phyloP scores from a whole-genome alignment of 2,797 vertebrate genomes.

The Smutsia temminckii region DNA sequence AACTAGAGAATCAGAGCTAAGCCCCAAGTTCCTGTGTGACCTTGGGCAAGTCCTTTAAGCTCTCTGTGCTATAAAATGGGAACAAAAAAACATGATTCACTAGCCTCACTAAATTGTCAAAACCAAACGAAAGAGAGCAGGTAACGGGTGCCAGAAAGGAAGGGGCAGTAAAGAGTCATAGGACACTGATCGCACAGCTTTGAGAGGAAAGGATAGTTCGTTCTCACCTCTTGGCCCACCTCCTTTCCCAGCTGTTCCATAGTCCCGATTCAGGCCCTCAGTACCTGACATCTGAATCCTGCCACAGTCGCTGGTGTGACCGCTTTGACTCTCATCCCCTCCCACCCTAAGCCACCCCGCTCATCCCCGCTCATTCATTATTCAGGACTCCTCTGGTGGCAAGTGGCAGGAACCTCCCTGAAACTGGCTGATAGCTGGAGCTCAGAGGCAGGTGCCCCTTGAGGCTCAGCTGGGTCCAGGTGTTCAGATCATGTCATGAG shows the following conservation, averaged over 20 bases:
- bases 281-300: background rate
- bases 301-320: background rate
- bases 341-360: background rate
- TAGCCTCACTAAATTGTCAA: background rate
- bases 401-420: background rate
- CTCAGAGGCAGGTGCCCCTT: background rate
- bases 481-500: background rate
- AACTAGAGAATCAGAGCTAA: background rate
- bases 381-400: background rate
- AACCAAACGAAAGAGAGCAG: background rate
- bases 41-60: background rate
- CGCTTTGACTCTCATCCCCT: background rate
- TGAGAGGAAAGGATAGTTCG: background rate
- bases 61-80: background rate
- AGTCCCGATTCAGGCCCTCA: background rate
- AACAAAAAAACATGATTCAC: background rate
- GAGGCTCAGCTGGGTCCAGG: background rate
- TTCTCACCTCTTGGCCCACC: background rate
- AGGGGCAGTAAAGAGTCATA: background rate
- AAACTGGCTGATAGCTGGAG: background rate
- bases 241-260: background rate
- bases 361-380: background rate
- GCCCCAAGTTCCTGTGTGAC: background rate
- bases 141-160: background rate
- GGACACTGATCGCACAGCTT: background rate